Evolutionary conservation across 1,140 invertebrate genomes (phyloP).

Genomic region (Pygmarrhopalites habei): DNA sequence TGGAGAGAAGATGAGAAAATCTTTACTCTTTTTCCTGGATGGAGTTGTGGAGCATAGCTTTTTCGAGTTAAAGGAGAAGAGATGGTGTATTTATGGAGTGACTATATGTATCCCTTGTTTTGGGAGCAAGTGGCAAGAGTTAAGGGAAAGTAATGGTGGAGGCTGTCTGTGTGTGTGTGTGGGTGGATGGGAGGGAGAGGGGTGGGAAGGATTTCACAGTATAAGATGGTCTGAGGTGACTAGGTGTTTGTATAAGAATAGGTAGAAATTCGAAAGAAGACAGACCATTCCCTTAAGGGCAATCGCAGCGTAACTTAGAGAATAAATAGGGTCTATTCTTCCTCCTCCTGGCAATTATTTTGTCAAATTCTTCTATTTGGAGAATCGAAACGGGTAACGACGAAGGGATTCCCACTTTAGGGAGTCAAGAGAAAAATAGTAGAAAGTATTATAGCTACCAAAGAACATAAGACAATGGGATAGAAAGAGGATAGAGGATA

Average conservation of each 20-base stretch:
- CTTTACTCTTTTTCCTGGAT: too few species aligned
- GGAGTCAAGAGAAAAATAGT: constrained; percentile 17
- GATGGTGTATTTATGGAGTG: too few species aligned
- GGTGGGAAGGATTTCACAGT: too few species aligned
- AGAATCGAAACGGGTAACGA: constrained; percentile 31
- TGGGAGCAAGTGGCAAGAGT: background rate
- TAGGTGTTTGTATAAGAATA: too few species aligned
- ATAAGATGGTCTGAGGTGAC: too few species aligned
- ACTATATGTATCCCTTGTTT: too few species aligned
- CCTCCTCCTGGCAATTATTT: too few species aligned
- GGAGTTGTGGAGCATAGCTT: too few species aligned
- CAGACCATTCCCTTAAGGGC: constrained; percentile 35
- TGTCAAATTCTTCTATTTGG: constrained; percentile 41
- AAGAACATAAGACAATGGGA: background rate
- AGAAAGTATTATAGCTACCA: background rate
- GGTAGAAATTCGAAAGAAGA: constrained; percentile 20
- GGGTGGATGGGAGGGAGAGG: too few species aligned
- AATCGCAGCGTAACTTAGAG: constrained; percentile 37
- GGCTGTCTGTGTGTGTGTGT: background rate
- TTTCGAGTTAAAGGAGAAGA: background rate
- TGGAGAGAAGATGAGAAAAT: too few species aligned
- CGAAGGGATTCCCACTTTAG: constrained; percentile 29
- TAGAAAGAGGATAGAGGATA: too few species aligned
- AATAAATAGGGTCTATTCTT: too few species aligned
- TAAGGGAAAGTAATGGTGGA: background rate